These are phyloP conservation scores for Hemicrepidius hirtus DNA, from an alignment of 2,888 invertebrate genomes.

Conservation along the genomic window DNA sequence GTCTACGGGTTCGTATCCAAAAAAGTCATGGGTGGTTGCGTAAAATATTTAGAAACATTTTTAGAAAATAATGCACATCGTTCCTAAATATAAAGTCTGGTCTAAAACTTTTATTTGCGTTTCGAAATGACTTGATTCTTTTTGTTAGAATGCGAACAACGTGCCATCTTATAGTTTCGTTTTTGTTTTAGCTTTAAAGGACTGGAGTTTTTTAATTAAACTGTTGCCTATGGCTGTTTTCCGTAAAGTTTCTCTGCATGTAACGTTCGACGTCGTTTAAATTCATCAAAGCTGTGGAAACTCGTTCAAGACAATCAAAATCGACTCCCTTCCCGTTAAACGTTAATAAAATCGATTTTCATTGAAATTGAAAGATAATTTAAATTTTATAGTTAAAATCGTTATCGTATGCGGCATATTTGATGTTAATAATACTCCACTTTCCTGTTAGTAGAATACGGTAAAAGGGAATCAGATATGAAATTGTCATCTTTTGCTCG, in stretches of 20 bases:
- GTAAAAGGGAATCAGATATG: background rate
- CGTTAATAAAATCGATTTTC: slow-evolving; percentile 9
- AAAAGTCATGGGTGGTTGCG: too few species aligned
- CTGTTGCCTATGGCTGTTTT: slow-evolving; percentile 8
- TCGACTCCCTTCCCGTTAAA: background rate
- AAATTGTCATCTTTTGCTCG: slow-evolving; percentile 9
- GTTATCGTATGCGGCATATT: background rate
- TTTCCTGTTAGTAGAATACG: background rate
- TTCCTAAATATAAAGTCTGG: too few species aligned
- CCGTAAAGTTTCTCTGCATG: background rate
- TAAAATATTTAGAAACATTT: too few species aligned
- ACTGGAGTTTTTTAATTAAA: slow-evolving; percentile 17
- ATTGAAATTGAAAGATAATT: background rate
- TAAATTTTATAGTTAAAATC: too few species aligned
- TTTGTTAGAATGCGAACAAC: background rate
- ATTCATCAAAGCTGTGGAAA: slow-evolving; percentile 8
- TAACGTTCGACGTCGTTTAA: slow-evolving; percentile 13
- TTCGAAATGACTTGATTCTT: background rate
- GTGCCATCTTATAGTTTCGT: slow-evolving; percentile 1
- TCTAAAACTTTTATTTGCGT: background rate
- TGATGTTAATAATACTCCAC: background rate
- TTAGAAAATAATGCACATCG: too few species aligned
- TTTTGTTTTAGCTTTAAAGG: background rate
- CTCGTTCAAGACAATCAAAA: background rate
- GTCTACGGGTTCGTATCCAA: too few species aligned